Evolutionary conservation across 2,888 invertebrate genomes (phyloP).

Genomic region (Aricia artaxerxes): DNA sequence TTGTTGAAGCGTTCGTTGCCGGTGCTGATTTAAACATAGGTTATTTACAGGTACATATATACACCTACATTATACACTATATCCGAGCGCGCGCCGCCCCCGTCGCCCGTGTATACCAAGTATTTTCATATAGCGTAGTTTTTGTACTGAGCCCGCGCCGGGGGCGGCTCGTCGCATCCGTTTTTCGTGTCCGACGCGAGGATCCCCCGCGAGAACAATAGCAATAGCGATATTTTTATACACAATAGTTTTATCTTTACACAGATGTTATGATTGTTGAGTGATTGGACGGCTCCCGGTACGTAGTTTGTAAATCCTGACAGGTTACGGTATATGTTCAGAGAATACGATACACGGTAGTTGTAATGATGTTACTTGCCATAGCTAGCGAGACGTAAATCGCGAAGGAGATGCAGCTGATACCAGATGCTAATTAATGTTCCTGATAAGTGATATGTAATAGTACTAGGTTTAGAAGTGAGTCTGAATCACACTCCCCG

Average conservation of each 20-base stretch:
- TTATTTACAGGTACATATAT: conserved; percentile 78
- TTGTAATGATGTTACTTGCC: conserved; percentile 52
- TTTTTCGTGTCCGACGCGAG: conserved; percentile 66
- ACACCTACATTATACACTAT: conserved; percentile 70
- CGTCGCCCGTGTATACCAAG: conserved; percentile 54
- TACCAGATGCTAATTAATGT: neutral
- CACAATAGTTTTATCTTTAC: conserved; percentile 78
- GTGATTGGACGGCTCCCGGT: conserved; percentile 79
- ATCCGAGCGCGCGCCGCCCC: conserved; percentile 59
- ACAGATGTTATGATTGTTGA: conserved; percentile 74
- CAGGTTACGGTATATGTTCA: conserved; percentile 54
- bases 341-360: conserved; percentile 50
- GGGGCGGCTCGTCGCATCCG: conserved; percentile 57
- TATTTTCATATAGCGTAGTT: conserved; percentile 73
- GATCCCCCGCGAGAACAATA: conserved; percentile 52
- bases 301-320: conserved; percentile 62
- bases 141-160: conserved; percentile 62
- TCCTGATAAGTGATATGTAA: conserved; percentile 5
- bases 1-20: conserved; percentile 79
- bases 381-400: conserved; percentile 41
- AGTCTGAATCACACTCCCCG: neutral
- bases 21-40: conserved; percentile 79
- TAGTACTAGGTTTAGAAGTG: conserved; percentile 3
- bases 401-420: conserved; percentile 21
- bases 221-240: conserved; percentile 79